Evolutionary conservation across 2,888 invertebrate species (phyloP).

Genomic region (Caenorhabditis virilis): DNA sequence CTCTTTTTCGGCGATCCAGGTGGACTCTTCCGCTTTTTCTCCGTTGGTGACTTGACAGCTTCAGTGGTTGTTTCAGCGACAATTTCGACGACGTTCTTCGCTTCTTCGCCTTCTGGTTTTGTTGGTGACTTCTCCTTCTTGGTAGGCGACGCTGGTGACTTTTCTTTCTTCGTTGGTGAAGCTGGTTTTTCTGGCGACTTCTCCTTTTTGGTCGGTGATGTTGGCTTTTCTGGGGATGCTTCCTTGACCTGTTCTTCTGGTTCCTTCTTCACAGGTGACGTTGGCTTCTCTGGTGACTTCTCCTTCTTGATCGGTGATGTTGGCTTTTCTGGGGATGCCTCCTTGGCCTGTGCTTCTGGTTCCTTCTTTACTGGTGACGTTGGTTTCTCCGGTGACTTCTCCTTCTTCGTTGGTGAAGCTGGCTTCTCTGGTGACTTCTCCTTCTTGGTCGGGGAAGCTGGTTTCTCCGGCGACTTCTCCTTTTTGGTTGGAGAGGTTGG

Average conservation of each 20-base stretch:
- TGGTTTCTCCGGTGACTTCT: conserved; percentile 6
- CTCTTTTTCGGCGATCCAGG: conserved; percentile 20
- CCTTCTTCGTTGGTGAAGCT: conserved; percentile 10
- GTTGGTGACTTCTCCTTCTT: conserved; percentile 8
- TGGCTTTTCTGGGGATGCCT: no score
- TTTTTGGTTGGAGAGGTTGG: conserved; percentile 21
- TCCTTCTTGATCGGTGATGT: conserved; percentile 5
- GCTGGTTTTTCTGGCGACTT: conserved; percentile 10
- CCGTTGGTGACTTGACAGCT: background rate
- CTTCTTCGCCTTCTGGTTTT: conserved; percentile 7
- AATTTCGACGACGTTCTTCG: conserved; percentile 6
- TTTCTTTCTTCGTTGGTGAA: conserved; percentile 25
- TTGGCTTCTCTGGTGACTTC: conserved; percentile 7
- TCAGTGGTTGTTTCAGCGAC: conserved; percentile 2
- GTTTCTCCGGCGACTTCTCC: conserved; percentile 20
- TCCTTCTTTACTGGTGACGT: conserved; percentile 14
- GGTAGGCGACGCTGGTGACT: conserved; percentile 8
- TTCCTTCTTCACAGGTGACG: background rate
- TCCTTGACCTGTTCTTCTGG: conserved; percentile 1
- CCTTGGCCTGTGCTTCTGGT: background rate
- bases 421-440: conserved; percentile 19
- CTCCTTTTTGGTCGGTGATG: conserved; percentile 24
- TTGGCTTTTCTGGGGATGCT: no score
- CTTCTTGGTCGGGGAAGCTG: conserved; percentile 9
- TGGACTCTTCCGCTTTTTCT: conserved; percentile 5